A percentile compares a stretch with the other conserved stretches of the same genome.
phyloP scores from a whole-genome alignment of 2,888 invertebrate species.

The Euphydryas editha region DNA sequence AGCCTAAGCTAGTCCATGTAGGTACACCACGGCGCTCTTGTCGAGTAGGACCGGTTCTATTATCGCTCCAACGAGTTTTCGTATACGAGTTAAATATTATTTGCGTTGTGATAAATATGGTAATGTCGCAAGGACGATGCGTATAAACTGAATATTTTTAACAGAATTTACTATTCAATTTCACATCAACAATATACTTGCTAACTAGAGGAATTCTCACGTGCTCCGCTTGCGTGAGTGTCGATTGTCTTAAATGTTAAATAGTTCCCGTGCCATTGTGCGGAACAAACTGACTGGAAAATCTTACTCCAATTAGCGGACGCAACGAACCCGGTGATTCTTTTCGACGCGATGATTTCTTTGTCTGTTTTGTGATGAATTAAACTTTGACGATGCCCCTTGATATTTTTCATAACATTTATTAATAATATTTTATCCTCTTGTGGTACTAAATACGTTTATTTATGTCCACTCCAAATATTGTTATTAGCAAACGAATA shows the following conservation, averaged over 20 bases:
- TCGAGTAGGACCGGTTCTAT: constrained; percentile 1
- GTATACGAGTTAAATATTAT: constrained; percentile 2
- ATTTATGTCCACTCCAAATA: not conserved
- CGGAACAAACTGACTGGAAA: constrained; percentile 62
- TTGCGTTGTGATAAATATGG: constrained; percentile 19
- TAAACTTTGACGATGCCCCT: not conserved
- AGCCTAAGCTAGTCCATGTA: not conserved
- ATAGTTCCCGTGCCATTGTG: constrained; percentile 69
- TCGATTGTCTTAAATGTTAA: constrained; percentile 62
- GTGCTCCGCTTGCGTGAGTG: constrained; percentile 44
- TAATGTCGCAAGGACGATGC: constrained; percentile 24
- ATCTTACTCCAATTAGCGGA: constrained; percentile 65
- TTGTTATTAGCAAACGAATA: not conserved
- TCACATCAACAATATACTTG: constrained; percentile 29
- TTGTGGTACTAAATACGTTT: too few relatives aligned
- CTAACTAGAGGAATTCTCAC: constrained; percentile 49
- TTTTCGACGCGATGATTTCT: constrained; percentile 47
- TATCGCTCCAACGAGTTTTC: constrained; percentile 9
- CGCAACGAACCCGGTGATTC: constrained; percentile 55
- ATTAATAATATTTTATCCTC: not conserved
- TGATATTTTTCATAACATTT: not conserved
- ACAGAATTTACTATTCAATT: constrained; percentile 25
- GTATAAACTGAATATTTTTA: constrained; percentile 18
- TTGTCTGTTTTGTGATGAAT: constrained; percentile 10
- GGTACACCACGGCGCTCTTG: not conserved